Evolutionary conservation across 2,888 invertebrate species (phyloP).

Genomic region (Idaea dimidiata): DNA sequence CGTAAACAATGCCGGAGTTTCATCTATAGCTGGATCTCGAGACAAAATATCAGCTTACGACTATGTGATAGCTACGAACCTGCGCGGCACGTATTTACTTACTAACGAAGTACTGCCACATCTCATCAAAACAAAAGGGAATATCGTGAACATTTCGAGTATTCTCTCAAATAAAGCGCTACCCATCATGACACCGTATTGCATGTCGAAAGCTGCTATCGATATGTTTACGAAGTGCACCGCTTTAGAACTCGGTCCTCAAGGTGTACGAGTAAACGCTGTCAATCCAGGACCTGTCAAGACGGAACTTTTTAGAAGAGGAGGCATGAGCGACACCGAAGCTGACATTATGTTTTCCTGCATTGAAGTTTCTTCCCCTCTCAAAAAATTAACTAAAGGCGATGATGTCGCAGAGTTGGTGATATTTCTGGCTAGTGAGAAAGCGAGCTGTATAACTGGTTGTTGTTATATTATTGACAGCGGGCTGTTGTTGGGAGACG

Average conservation of each 20-base stretch:
- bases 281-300: constrained; percentile 63
- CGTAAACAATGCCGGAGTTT: constrained; percentile 62
- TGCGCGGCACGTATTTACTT: constrained; percentile 55
- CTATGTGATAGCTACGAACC: constrained; percentile 53
- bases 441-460: constrained; percentile 56
- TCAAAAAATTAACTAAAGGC: constrained; percentile 45
- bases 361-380: constrained; percentile 42
- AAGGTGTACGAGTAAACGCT: constrained; percentile 60
- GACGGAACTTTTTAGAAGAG: constrained; percentile 53
- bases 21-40: constrained; percentile 37
- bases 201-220: constrained; percentile 64
- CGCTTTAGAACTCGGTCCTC: constrained; percentile 52
- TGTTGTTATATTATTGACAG: constrained; percentile 54
- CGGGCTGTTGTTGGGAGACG: constrained; percentile 51
- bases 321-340: constrained; percentile 47
- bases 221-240: constrained; percentile 64
- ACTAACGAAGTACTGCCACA: constrained; percentile 50
- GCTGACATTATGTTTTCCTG: constrained; percentile 43
- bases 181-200: constrained; percentile 52
- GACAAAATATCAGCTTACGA: constrained; percentile 50
- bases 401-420: constrained; percentile 60
- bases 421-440: constrained; percentile 57
- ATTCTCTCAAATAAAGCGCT: constrained; percentile 48
- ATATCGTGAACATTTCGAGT: constrained; percentile 61
- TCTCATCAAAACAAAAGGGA: constrained; percentile 53